Evolutionary conservation across 2,797 vertebrate species (phyloP).

Genomic region (Lemur catta): DNA sequence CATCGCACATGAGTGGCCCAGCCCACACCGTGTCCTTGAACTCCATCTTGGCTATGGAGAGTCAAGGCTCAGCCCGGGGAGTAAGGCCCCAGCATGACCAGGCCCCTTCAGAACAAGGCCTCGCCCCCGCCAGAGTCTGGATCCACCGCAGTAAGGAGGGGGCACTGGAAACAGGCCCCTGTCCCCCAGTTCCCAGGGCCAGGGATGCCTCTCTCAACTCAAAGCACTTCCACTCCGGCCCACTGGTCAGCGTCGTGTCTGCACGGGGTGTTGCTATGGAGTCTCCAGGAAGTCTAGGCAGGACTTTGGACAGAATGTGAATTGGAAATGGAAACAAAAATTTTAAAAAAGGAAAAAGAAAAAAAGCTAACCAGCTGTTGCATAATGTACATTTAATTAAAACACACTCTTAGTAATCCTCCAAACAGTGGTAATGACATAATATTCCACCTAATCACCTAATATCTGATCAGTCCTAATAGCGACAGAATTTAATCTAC

Average conservation of each 20-base stretch:
- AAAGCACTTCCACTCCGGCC: neutral
- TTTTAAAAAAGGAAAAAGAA: neutral
- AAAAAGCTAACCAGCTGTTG: neutral
- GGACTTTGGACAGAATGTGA: neutral
- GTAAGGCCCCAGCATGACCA: neutral
- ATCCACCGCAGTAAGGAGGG: neutral
- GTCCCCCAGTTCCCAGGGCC: neutral
- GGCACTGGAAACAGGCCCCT: too few relatives aligned
- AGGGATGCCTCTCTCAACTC: neutral
- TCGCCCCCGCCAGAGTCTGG: fast-evolving
- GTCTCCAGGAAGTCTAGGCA: neutral
- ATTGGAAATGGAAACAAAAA: neutral
- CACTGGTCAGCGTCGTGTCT: neutral
- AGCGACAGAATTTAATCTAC: neutral
- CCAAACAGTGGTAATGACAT: neutral
- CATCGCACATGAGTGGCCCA: fast-evolving
- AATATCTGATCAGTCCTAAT: slow-evolving; percentile 62
- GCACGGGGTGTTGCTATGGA: fast-evolving
- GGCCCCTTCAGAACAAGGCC: neutral
- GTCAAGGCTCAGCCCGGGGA: neutral
- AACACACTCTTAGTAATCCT: slow-evolving; percentile 1
- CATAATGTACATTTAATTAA: slow-evolving; percentile 36
- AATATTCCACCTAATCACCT: slow-evolving; percentile 27
- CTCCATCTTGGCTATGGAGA: fast-evolving
- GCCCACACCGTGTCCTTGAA: neutral